Conservation (phyloP, 2,113 vertebrate genomes). For the Catharus fuscescens region DNA sequence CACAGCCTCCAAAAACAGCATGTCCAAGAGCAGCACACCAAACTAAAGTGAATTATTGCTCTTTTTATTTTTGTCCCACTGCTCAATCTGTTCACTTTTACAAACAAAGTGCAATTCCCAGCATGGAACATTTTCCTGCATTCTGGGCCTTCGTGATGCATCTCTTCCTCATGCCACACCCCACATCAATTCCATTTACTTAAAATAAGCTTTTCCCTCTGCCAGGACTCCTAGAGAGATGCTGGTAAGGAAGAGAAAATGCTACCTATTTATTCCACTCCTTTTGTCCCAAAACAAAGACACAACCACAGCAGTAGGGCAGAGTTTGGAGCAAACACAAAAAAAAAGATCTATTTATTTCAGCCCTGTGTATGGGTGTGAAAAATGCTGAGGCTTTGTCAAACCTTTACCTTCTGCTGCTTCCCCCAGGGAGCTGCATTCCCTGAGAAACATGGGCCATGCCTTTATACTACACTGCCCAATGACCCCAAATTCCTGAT, state of each 20-base stretch:
- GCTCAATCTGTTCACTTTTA: not conserved
- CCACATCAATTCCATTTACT: not conserved
- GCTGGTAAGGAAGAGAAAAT: not conserved
- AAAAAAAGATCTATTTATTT: accelerated
- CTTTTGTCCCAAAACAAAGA: not conserved
- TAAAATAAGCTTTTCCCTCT: not conserved
- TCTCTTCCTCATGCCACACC: not conserved
- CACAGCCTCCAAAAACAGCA: not conserved
- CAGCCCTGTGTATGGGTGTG: not conserved
- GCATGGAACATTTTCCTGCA: not conserved
- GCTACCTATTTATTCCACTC: not conserved
- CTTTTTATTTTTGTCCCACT: accelerated
- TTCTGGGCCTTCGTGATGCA: not conserved
- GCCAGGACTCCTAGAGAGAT: not conserved
- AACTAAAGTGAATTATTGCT: not conserved
- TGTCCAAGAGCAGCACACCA: not conserved
- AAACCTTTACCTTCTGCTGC: not conserved
- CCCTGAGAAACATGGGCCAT: accelerated
- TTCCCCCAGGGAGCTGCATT: not conserved
- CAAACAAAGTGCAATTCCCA: not conserved
- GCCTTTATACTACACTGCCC: not conserved
- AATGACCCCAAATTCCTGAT: not conserved
- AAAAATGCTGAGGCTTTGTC: not conserved
- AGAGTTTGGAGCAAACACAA: not conserved
- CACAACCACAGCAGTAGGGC: not conserved